Percentiles rank a stretch among this genome's conserved stretches.
phyloP scores from a whole-genome alignment of 2,797 vertebrate genomes.

The Pangasius krempfi region DNA sequence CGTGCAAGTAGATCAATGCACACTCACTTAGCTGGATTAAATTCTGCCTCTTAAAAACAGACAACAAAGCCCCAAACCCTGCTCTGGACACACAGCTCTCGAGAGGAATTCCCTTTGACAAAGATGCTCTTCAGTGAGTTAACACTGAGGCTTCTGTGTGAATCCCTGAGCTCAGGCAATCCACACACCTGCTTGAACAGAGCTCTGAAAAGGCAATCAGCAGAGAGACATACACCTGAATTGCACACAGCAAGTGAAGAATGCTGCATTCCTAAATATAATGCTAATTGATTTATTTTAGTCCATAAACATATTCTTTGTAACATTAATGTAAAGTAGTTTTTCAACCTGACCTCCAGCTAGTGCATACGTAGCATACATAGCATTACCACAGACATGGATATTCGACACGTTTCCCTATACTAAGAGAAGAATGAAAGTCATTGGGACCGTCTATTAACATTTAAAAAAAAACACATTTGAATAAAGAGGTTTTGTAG shows the following conservation, averaged over 20 bases:
- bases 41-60: neutral
- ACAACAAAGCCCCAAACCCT: neutral
- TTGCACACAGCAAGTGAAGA: neutral
- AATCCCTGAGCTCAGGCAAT: slow-evolving; percentile 28
- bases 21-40: neutral
- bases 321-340: neutral
- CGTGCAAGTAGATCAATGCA: neutral
- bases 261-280: neutral
- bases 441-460: neutral
- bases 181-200: slow-evolving; percentile 43
- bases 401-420: neutral
- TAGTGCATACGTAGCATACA: neutral
- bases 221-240: neutral
- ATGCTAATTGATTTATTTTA: neutral
- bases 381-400: neutral
- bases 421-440: neutral
- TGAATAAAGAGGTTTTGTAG: neutral
- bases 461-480: neutral
- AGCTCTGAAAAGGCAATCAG: slow-evolving; percentile 23
- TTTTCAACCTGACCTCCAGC: neutral
- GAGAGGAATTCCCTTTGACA: slow-evolving; percentile 30
- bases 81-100: neutral
- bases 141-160: slow-evolving; percentile 36
- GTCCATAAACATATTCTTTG: neutral
- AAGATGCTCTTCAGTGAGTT: slow-evolving; percentile 34